Evolutionary conservation across 2,888 invertebrate species (phyloP).

Genomic region (Machimus rusticus): DNA sequence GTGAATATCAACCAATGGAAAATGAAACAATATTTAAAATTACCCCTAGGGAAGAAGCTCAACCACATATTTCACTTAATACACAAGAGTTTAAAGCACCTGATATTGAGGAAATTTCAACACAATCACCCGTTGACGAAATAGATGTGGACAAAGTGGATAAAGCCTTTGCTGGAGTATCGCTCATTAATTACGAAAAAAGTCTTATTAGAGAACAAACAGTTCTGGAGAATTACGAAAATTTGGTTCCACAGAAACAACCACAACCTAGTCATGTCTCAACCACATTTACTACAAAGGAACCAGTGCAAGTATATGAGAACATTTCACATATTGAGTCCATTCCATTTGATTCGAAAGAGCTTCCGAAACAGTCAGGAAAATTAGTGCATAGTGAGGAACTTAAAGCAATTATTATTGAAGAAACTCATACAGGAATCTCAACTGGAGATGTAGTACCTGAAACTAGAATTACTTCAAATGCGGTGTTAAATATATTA

Average conservation of each 20-base stretch:
- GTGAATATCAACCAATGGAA: slow-evolving; percentile 71
- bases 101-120: background rate
- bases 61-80: background rate
- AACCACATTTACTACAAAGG: slow-evolving; percentile 3
- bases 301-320: slow-evolving; percentile 65
- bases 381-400: slow-evolving; percentile 13
- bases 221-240: slow-evolving; percentile 15
- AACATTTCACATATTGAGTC: slow-evolving; percentile 43
- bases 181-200: slow-evolving; percentile 58
- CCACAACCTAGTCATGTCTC: slow-evolving; percentile 12
- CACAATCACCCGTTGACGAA: slow-evolving; percentile 18
- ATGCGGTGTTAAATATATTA: background rate
- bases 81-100: background rate
- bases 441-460: slow-evolving; percentile 56
- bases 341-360: background rate
- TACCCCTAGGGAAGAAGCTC: background rate
- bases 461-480: slow-evolving; percentile 60
- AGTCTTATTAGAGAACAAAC: slow-evolving; percentile 48
- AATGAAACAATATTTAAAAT: slow-evolving; percentile 67
- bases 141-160: slow-evolving; percentile 47
- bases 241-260: background rate
- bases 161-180: slow-evolving; percentile 58
- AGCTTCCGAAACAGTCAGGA: slow-evolving; percentile 5
- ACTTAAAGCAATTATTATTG: slow-evolving; percentile 39
- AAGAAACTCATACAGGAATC: slow-evolving; percentile 25